These are phyloP conservation scores for Aegithalos caudatus DNA, from an alignment of 2,113 vertebrate genomes.

Conservation along the genomic window DNA sequence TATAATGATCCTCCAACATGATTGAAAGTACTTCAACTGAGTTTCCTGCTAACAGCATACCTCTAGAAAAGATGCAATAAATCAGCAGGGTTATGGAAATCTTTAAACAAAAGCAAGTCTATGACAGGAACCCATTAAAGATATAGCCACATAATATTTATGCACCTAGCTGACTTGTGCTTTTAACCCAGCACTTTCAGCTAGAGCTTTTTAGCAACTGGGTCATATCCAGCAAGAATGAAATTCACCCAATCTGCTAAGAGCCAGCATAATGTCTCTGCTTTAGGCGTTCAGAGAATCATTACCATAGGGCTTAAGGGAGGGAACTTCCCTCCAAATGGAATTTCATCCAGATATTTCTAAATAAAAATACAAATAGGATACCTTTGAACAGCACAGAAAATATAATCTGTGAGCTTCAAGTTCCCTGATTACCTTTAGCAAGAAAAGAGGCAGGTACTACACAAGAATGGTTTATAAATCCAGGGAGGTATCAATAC, in stretches of 20 bases:
- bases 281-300: not conserved
- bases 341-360: not conserved
- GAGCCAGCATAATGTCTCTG: not conserved
- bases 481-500: not conserved
- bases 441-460: not conserved
- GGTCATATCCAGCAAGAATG: not conserved
- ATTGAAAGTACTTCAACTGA: conserved; percentile 77
- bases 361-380: not conserved
- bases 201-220: conserved; percentile 7
- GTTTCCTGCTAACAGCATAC: conserved; percentile 64
- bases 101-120: conserved; percentile 60
- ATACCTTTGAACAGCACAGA: not conserved
- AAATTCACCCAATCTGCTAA: not conserved
- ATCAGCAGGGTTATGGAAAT: conserved; percentile 78
- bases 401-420: not conserved
- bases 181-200: conserved; percentile 39
- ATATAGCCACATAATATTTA: not conserved
- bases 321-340: not conserved
- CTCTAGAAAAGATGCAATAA: conserved; percentile 68
- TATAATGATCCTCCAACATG: conserved; percentile 70
- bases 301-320: not conserved
- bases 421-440: not conserved
- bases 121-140: conserved; percentile 23
- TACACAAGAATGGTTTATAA: not conserved
- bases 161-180: not conserved